phyloP scores from a whole-genome alignment of 2,797 vertebrate species.

The Avahi laniger region DNA sequence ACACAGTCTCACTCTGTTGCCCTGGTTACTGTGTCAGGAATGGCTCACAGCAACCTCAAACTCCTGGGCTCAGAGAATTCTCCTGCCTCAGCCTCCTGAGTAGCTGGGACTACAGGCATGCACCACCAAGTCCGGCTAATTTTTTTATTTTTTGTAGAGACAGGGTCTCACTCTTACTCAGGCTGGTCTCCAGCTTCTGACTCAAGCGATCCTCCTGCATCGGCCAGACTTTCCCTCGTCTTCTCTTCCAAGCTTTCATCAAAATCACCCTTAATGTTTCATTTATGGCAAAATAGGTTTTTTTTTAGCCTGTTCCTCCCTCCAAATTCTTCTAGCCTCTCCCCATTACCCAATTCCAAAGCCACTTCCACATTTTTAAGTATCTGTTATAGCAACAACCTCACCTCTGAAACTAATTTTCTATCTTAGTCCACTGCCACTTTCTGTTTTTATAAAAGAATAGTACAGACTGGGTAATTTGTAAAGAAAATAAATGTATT shows the following conservation, averaged over 20 bases:
- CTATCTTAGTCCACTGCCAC: background rate
- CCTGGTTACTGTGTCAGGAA: too few species aligned
- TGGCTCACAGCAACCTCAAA: too few species aligned
- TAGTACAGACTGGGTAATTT: background rate
- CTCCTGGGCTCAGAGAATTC: too few species aligned
- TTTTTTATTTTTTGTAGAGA: too few species aligned
- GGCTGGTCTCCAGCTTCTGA: too few species aligned
- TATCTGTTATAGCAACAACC: background rate
- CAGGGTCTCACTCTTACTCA: too few species aligned
- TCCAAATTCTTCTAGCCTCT: background rate
- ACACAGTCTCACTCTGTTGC: too few species aligned
- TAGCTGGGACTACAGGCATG: too few species aligned
- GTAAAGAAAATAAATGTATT: background rate
- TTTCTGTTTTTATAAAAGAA: background rate
- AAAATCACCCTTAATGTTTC: background rate
- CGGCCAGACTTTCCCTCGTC: background rate
- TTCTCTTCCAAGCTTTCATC: background rate
- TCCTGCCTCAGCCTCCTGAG: too few species aligned
- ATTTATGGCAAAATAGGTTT: background rate
- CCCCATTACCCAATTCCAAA: background rate
- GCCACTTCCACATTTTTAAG: background rate
- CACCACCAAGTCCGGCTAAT: too few species aligned
- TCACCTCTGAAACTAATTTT: background rate
- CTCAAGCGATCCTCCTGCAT: too few species aligned
- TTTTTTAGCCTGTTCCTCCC: background rate